Evolutionary conservation across 2,888 invertebrate species (phyloP).

Genomic region (Drymonia ruficornis): DNA sequence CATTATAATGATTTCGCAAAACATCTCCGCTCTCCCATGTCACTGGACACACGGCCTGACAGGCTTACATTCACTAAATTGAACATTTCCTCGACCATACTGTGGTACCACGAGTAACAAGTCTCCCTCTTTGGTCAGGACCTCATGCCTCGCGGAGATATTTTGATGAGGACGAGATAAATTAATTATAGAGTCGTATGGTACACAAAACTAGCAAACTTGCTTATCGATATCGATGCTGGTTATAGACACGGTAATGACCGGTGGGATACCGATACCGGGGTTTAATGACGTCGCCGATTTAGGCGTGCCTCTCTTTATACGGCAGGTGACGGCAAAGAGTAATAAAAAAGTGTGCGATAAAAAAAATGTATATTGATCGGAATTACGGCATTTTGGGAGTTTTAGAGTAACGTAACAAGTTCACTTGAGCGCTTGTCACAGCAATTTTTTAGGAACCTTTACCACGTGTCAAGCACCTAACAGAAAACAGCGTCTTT

Average conservation of each 20-base stretch:
- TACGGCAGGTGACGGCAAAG: constrained; percentile 17
- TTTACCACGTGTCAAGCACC: too few relatives aligned
- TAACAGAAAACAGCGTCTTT: too few relatives aligned
- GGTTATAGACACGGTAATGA: constrained; percentile 53
- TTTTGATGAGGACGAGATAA: constrained; percentile 76
- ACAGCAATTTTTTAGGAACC: neutral
- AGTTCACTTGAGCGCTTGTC: neutral
- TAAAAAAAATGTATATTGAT: constrained; percentile 9
- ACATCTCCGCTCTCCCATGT: neutral
- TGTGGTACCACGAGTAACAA: constrained; percentile 16
- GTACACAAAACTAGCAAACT: constrained; percentile 60
- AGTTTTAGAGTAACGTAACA: neutral
- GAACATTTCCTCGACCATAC: constrained; percentile 17
- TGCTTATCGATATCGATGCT: constrained; percentile 62
- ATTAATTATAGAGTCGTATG: constrained; percentile 68
- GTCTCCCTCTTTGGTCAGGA: constrained; percentile 50
- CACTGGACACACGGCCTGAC: neutral
- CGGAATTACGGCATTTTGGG: neutral
- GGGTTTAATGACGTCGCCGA: constrained; percentile 40
- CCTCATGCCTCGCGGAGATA: constrained; percentile 68
- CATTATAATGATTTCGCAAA: constrained; percentile 3
- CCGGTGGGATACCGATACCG: constrained; percentile 27
- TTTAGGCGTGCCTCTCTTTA: constrained; percentile 30
- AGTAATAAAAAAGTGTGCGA: constrained; percentile 10
- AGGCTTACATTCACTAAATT: constrained; percentile 14